A percentile compares a stretch with the other conserved stretches of the same genome.
These are phyloP conservation scores for Leptothorax acervorum DNA, from an alignment of 2,888 invertebrate genomes.

Conservation along the genomic window DNA sequence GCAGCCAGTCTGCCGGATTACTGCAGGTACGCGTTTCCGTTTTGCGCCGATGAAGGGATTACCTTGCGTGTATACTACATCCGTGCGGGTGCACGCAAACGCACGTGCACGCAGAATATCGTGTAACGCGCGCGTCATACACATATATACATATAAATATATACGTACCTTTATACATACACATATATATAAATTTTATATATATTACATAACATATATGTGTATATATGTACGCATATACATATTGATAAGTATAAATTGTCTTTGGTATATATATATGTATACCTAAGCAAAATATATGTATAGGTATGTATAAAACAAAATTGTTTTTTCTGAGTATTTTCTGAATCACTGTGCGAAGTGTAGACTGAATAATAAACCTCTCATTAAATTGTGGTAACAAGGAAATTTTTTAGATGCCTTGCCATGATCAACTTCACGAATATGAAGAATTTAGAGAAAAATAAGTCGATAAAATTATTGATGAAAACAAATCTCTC, in stretches of 20 bases:
- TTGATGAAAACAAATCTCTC: not conserved
- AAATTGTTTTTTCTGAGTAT: not conserved
- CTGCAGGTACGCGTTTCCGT: constrained; percentile 77
- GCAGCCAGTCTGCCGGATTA: constrained; percentile 79
- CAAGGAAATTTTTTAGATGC: not conserved
- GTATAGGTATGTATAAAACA: too few species aligned
- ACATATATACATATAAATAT: not conserved
- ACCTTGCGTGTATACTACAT: constrained; percentile 71
- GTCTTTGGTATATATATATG: not conserved
- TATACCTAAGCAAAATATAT: too few species aligned
- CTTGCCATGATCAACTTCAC: not conserved
- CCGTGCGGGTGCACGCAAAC: constrained; percentile 58
- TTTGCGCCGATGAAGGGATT: constrained; percentile 81
- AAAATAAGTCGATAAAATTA: not conserved
- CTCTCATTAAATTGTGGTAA: constrained; percentile 1
- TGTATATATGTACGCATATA: not conserved
- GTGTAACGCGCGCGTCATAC: not conserved
- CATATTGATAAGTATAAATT: too few species aligned
- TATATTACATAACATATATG: not conserved
- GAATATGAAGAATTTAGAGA: not conserved
- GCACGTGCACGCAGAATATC: constrained; percentile 22
- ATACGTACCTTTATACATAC: not conserved
- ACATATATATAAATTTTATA: too few species aligned
- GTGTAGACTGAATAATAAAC: not conserved
- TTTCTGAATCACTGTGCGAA: not conserved